Evolutionary conservation across 2,888 invertebrate species (phyloP).

Genomic region (Cyaniris semiargus): DNA sequence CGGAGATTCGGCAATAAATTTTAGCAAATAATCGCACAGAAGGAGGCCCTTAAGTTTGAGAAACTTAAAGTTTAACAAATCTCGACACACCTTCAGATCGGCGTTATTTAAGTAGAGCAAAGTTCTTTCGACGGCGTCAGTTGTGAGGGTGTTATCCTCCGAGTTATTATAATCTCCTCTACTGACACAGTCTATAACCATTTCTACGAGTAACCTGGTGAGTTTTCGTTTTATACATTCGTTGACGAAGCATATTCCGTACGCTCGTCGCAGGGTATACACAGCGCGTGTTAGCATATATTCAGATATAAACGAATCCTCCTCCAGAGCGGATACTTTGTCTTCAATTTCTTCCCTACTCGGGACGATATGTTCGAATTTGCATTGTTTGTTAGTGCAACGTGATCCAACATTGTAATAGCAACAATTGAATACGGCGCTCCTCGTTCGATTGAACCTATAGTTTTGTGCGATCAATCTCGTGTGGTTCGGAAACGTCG

Average conservation of each 20-base stretch:
- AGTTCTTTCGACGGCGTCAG: conserved; percentile 50
- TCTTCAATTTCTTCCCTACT: conserved; percentile 38
- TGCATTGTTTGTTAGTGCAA: conserved; percentile 53
- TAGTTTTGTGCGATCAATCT: conserved; percentile 41
- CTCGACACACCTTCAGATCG: conserved; percentile 49
- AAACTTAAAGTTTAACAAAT: conserved; percentile 49
- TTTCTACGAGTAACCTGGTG: conserved; percentile 55
- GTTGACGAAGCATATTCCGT: conserved; percentile 50
- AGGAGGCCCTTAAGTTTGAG: conserved; percentile 31
- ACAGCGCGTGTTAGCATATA: conserved; percentile 50
- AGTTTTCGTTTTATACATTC: conserved; percentile 54
- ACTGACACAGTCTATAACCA: conserved; percentile 53
- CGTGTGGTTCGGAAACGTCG: conserved; percentile 30
- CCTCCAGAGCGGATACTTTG: conserved; percentile 38
- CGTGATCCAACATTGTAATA: conserved; percentile 51
- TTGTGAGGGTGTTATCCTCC: conserved; percentile 45
- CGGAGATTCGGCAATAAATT: conserved; percentile 57
- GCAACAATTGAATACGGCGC: conserved; percentile 54
- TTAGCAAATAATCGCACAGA: conserved; percentile 59
- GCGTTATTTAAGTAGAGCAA: conserved; percentile 56
- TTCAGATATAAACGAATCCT: conserved; percentile 55
- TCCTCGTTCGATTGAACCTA: conserved; percentile 42
- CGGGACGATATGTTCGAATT: conserved; percentile 49
- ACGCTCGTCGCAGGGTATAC: conserved; percentile 47
- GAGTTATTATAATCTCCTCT: conserved; percentile 39